A percentile compares a stretch with the other conserved stretches of the same genome.
These are phyloP conservation scores for Dendrolimus pini DNA, from an alignment of 2,888 invertebrate species.

Conservation along the genomic window DNA sequence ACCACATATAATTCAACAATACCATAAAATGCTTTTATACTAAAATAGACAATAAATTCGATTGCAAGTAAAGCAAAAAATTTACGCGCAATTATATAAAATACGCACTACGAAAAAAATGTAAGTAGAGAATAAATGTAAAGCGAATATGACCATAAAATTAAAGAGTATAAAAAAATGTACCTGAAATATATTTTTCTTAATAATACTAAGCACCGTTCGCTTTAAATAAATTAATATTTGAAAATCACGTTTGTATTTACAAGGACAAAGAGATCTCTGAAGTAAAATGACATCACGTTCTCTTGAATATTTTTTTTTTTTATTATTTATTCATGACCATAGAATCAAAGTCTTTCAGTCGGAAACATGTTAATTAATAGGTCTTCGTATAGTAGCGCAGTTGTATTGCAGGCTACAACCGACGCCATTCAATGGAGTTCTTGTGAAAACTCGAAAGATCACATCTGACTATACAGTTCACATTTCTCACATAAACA, in stretches of 20 bases:
- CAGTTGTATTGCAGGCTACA: too few relatives aligned
- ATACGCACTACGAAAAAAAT: not conserved
- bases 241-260: conserved; percentile 32
- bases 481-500: too few relatives aligned
- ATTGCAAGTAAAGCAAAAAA: not conserved
- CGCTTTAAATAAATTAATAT: conserved; percentile 17
- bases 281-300: too few relatives aligned
- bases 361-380: too few relatives aligned
- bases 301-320: conserved; percentile 2
- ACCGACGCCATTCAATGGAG: too few relatives aligned
- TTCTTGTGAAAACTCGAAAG: too few relatives aligned
- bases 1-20: conserved; percentile 11
- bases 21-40: too few relatives aligned
- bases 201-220: conserved; percentile 7
- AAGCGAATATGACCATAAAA: not conserved
- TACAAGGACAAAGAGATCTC: conserved; percentile 26
- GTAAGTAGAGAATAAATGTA: not conserved
- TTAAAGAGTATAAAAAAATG: conserved; percentile 1
- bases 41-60: not conserved
- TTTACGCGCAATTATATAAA: conserved; percentile 6
- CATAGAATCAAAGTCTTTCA: too few relatives aligned
- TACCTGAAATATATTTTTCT: not conserved
- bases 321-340: too few relatives aligned
- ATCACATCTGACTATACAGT: too few relatives aligned
- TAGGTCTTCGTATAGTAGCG: too few relatives aligned